These are phyloP conservation scores for Cromileptes altivelis DNA, from an alignment of 2,113 vertebrate genomes.

Conservation along the genomic window DNA sequence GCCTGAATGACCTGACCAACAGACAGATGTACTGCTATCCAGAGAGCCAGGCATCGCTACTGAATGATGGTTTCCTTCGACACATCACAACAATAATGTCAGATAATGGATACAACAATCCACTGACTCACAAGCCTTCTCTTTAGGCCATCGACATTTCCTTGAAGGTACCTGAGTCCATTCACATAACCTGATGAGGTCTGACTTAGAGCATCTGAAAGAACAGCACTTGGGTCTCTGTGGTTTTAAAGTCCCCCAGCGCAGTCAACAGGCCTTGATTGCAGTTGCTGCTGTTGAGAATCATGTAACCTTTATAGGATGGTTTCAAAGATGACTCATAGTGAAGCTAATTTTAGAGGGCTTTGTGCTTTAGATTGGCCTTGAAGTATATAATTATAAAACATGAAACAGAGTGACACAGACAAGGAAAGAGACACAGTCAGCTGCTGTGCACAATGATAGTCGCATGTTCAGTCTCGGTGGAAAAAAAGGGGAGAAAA, in stretches of 20 bases:
- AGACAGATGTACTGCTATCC: not conserved
- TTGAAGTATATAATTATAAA: slow-evolving; percentile 79
- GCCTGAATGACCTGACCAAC: not conserved
- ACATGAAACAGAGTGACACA: slow-evolving; percentile 70
- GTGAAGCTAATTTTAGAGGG: slow-evolving; percentile 80
- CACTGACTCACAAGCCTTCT: slow-evolving; percentile 19
- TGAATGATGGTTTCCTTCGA: not conserved
- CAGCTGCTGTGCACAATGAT: slow-evolving; percentile 20
- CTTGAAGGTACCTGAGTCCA: slow-evolving; percentile 28
- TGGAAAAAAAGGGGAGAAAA: slow-evolving; percentile 38
- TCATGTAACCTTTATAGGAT: slow-evolving; percentile 83
- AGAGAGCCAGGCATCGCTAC: not conserved
- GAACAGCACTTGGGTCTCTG: slow-evolving; percentile 57
- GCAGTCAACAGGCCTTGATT: slow-evolving; percentile 69
- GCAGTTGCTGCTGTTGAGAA: slow-evolving; percentile 80
- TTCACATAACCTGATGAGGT: slow-evolving; percentile 52
- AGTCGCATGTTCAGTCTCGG: slow-evolving; percentile 23
- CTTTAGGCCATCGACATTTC: slow-evolving; percentile 40
- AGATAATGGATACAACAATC: not conserved
- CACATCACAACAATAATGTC: not conserved
- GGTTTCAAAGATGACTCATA: slow-evolving; percentile 83
- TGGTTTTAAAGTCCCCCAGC: slow-evolving; percentile 63
- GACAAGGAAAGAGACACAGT: slow-evolving; percentile 45
- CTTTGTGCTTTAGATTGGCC: slow-evolving; percentile 72
- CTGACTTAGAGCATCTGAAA: slow-evolving; percentile 66